Percentiles rank a stretch among this genome's conserved stretches.
Conservation (phyloP, 2,888 invertebrate genomes). For the Mimumesa dahlbomi region DNA sequence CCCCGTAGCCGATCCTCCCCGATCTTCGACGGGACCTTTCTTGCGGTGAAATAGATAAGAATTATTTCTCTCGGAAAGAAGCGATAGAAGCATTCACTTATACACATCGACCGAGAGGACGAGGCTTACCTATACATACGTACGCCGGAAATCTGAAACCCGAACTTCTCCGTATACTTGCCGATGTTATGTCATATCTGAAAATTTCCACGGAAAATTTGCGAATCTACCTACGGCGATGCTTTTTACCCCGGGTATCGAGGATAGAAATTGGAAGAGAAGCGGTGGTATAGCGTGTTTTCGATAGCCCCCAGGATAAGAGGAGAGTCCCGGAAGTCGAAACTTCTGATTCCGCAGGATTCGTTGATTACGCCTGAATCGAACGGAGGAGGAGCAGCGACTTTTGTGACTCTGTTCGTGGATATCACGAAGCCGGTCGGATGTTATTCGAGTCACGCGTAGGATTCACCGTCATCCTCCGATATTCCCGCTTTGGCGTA, state of each 20-base stretch:
- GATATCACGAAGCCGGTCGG: conserved; percentile 8
- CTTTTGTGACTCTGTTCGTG: conserved; percentile 14
- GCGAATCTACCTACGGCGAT: not conserved
- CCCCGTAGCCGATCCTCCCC: conserved; percentile 2
- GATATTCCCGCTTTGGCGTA: conserved; percentile 48
- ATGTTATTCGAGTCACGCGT: conserved; percentile 60
- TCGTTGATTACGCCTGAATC: conserved; percentile 36
- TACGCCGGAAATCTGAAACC: no score
- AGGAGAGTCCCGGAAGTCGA: not conserved
- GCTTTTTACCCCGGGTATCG: not conserved
- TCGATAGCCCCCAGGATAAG: no score
- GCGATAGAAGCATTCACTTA: no score
- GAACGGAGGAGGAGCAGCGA: conserved; percentile 23
- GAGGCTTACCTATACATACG: no score
- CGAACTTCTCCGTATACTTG: no score
- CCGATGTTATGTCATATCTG: no score
- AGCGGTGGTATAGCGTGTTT: no score
- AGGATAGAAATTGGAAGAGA: not conserved
- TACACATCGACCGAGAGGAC: no score
- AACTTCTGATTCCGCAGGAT: conserved; percentile 2
- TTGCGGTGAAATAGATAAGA: conserved; percentile 19
- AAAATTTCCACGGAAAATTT: no score
- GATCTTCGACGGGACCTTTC: conserved; percentile 2
- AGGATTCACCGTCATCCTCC: conserved; percentile 54
- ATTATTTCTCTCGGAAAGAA: conserved; percentile 10